Conservation (phyloP, 1,140 invertebrate genomes). For the Drosophila neocordata region DNA sequence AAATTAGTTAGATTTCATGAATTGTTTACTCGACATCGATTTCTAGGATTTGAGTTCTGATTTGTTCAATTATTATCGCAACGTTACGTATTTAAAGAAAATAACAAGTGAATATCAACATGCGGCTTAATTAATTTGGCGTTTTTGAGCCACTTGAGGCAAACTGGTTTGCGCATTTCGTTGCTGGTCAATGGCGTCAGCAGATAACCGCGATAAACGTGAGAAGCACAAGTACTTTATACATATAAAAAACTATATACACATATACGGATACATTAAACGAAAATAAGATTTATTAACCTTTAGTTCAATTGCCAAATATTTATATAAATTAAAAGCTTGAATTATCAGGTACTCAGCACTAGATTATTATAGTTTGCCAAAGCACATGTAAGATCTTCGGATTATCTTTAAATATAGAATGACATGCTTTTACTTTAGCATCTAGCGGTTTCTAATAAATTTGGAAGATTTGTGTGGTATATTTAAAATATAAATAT, state of each 20-base stretch:
- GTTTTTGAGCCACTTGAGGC: constrained; percentile 44
- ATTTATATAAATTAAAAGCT: background rate
- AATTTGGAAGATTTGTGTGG: no score
- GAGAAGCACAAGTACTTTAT: background rate
- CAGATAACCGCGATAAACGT: constrained; percentile 32
- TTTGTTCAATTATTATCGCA: constrained; percentile 44
- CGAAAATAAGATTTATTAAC: background rate
- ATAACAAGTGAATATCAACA: constrained; percentile 52
- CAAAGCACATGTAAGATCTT: no score
- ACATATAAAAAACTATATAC: background rate
- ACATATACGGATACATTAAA: background rate
- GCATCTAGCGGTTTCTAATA: no score
- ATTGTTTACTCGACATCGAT: constrained; percentile 28
- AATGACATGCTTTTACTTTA: no score
- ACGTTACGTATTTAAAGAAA: constrained; percentile 1
- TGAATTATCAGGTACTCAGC: no score
- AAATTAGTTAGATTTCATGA: constrained; percentile 31
- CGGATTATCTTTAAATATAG: no score
- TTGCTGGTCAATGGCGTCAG: constrained; percentile 52
- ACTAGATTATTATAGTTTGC: no score
- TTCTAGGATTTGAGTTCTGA: constrained; percentile 26
- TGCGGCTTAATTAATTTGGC: constrained; percentile 41
- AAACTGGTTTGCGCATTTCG: constrained; percentile 64
- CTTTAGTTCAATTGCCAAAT: background rate
- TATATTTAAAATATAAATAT: no score